A percentile compares a stretch with the other conserved stretches of the same genome.
phyloP scores from a whole-genome alignment of 2,113 vertebrate species.

The Deroptyus accipitrinus region DNA sequence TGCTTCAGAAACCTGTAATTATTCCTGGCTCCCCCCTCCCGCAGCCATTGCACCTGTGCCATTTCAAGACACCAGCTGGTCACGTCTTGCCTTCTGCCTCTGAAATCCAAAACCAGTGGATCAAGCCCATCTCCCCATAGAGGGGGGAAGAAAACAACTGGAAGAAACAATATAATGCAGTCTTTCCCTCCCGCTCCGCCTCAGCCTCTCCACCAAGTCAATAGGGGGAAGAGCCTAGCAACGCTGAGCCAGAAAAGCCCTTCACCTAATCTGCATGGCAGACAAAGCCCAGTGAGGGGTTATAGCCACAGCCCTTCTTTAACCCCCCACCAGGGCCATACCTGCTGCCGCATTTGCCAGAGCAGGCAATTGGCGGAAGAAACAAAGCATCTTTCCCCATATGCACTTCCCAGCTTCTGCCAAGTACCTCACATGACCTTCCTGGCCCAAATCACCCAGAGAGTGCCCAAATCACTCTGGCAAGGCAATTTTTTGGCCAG shows the following conservation, averaged over 20 bases:
- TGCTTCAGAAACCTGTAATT: conserved; percentile 84
- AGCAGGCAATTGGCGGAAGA: not conserved
- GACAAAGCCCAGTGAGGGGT: conserved; percentile 61
- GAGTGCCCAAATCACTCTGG: not conserved
- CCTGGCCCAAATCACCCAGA: not conserved
- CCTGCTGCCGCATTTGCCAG: conserved; percentile 38
- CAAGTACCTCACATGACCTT: conserved; percentile 58
- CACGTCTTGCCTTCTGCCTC: conserved; percentile 78
- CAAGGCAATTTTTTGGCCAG: not conserved
- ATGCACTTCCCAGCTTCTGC: conserved; percentile 13
- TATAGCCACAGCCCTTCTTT: conserved; percentile 24
- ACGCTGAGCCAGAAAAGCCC: conserved; percentile 53
- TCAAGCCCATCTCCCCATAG: conserved; percentile 64
- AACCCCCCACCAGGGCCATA: not conserved
- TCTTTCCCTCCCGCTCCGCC: conserved; percentile 3
- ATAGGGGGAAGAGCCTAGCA: conserved; percentile 52
- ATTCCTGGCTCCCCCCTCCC: conserved; percentile 79
- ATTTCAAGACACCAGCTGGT: conserved; percentile 82
- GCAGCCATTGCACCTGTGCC: conserved; percentile 84
- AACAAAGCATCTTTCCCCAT: conserved; percentile 43
- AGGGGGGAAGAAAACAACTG: conserved; percentile 21
- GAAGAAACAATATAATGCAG: conserved; percentile 36
- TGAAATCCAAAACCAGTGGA: conserved; percentile 73
- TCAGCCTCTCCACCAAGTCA: conserved; percentile 49
- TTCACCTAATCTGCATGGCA: conserved; percentile 69